phyloP scores from a whole-genome alignment of 2,113 vertebrate genomes.

The Cebus imitator region DNA sequence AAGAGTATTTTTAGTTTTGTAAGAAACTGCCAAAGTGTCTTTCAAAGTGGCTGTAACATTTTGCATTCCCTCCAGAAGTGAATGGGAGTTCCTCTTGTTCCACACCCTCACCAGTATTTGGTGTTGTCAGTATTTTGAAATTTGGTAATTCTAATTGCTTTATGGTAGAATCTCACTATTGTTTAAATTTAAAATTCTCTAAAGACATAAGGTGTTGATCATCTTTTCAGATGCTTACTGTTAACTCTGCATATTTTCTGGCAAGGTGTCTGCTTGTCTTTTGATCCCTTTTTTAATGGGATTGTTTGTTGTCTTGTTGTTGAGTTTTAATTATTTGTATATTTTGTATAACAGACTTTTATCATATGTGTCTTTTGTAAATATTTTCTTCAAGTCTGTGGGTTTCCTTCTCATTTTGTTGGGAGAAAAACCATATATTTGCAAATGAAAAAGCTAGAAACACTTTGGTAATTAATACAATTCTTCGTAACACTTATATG shows the following conservation, averaged over 20 bases:
- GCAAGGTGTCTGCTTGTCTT: neutral
- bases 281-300: neutral
- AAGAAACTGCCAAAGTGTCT: neutral
- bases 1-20: neutral
- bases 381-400: neutral
- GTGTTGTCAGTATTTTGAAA: neutral
- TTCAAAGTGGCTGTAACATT: neutral
- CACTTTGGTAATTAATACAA: neutral
- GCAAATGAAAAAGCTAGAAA: neutral
- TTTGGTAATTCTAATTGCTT: neutral
- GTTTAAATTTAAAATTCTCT: neutral
- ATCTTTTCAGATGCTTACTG: neutral
- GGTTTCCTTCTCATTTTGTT: neutral
- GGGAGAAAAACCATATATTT: neutral
- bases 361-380: neutral
- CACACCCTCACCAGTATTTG: neutral
- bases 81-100: neutral
- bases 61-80: too few species aligned
- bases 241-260: neutral
- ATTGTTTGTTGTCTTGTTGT: neutral
- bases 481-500: neutral
- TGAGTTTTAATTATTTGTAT: neutral
- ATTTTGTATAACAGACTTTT: neutral
- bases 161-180: accelerated
- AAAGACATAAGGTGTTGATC: neutral